Evolutionary conservation across 1,140 invertebrate genomes (phyloP).

Genomic region (Nylanderia fulva): DNA sequence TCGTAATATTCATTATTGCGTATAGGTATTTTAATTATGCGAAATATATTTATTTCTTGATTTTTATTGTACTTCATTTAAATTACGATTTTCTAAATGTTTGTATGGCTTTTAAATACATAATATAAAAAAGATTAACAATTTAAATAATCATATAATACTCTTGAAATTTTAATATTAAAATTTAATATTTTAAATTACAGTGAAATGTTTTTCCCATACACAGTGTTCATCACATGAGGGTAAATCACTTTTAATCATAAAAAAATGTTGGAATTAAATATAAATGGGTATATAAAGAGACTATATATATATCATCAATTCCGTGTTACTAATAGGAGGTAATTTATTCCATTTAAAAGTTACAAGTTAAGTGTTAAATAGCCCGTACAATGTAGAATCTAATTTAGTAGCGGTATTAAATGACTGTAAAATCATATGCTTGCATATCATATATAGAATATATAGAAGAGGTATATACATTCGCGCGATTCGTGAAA

Average conservation of each 20-base stretch:
- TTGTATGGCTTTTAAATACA: background rate
- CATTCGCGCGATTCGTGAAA: background rate
- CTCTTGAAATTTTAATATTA: no score
- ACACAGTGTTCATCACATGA: background rate
- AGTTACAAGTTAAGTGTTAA: background rate
- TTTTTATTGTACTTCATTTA: background rate
- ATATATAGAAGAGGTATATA: background rate
- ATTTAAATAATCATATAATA: no score
- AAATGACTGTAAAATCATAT: background rate
- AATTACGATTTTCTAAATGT: background rate
- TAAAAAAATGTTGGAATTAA: background rate
- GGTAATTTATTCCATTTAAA: slow-evolving; percentile 1
- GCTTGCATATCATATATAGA: background rate
- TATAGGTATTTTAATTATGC: background rate
- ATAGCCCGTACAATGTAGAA: background rate
- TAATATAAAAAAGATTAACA: no score
- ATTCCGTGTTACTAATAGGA: background rate
- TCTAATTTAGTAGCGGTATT: background rate
- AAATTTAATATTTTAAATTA: background rate
- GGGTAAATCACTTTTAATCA: background rate
- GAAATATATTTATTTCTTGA: background rate
- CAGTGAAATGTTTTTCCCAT: background rate
- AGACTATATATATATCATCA: background rate
- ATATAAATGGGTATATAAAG: background rate
- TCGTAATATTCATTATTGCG: background rate